phyloP scores from a whole-genome alignment of 2,113 vertebrate genomes.

The Mionectes macconnelli region DNA sequence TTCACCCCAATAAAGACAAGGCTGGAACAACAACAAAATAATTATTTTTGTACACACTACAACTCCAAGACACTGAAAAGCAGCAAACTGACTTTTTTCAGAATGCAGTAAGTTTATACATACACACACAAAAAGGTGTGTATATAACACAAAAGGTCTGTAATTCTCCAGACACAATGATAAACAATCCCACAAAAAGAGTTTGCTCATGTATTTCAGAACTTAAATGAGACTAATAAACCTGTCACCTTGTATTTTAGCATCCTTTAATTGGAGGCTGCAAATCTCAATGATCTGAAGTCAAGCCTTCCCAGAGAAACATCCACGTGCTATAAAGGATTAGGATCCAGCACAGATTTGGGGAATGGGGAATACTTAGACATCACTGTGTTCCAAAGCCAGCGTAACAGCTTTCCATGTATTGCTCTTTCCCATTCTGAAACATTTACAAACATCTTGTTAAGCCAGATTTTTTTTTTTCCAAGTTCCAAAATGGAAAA shows the following conservation, averaged over 20 bases:
- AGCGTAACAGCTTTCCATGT: not conserved
- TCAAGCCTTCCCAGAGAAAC: not conserved
- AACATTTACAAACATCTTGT: slow-evolving; percentile 19
- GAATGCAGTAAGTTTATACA: not conserved
- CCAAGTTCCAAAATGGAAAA: not conserved
- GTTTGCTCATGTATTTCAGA: not conserved
- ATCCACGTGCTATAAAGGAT: accelerated
- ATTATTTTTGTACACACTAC: not conserved
- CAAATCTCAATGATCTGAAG: not conserved
- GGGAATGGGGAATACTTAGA: not conserved
- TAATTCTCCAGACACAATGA: not conserved
- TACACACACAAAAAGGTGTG: not conserved
- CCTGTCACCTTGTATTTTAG: not conserved
- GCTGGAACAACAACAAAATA: not conserved
- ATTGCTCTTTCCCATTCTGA: not conserved
- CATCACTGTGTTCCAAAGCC: not conserved
- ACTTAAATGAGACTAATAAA: slow-evolving; percentile 2
- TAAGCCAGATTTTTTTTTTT: not conserved
- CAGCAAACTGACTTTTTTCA: not conserved
- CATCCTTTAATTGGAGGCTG: not conserved
- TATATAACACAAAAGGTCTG: not conserved
- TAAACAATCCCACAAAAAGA: not conserved
- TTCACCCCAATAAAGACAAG: not conserved
- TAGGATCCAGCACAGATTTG: not conserved
- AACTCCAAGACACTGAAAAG: not conserved